A percentile compares a stretch with the other conserved stretches of the same genome.
phyloP scores from a whole-genome alignment of 1,140 invertebrate genomes.

The Aphaenogaster floridana region DNA sequence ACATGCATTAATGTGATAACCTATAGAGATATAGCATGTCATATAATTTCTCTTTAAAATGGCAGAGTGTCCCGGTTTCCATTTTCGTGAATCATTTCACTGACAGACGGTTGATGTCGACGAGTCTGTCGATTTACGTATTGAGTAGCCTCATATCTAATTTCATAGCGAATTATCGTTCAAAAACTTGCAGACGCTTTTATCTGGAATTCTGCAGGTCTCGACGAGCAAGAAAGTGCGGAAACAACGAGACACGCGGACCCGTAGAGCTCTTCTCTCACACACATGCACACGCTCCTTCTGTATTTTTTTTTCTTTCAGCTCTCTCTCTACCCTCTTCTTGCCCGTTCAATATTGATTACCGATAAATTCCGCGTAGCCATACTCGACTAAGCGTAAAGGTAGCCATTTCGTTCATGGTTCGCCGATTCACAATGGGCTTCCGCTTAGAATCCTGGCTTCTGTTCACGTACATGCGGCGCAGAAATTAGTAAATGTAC shows the following conservation, averaged over 20 bases:
- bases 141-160: background rate
- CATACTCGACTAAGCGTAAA: constrained; percentile 79
- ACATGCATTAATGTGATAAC: background rate
- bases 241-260: constrained; percentile 43
- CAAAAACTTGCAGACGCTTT: constrained; percentile 9
- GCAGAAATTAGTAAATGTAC: constrained; percentile 76
- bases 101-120: background rate
- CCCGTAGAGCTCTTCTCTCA: constrained; percentile 1
- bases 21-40: background rate
- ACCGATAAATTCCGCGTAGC: constrained; percentile 80
- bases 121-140: background rate
- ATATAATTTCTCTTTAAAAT: background rate
- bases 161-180: constrained; percentile 2
- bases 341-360: constrained; percentile 75
- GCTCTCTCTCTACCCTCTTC: background rate
- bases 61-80: background rate
- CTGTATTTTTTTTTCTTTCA: constrained; percentile 1
- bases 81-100: background rate
- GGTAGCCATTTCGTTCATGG: constrained; percentile 82
- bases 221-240: background rate
- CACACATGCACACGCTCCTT: background rate
- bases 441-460: constrained; percentile 78
- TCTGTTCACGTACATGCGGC: constrained; percentile 70
- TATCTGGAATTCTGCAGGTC: background rate
- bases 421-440: constrained; percentile 78